Evolutionary conservation across 1,140 invertebrate species (phyloP).

Genomic region (Sycophila sp.): DNA sequence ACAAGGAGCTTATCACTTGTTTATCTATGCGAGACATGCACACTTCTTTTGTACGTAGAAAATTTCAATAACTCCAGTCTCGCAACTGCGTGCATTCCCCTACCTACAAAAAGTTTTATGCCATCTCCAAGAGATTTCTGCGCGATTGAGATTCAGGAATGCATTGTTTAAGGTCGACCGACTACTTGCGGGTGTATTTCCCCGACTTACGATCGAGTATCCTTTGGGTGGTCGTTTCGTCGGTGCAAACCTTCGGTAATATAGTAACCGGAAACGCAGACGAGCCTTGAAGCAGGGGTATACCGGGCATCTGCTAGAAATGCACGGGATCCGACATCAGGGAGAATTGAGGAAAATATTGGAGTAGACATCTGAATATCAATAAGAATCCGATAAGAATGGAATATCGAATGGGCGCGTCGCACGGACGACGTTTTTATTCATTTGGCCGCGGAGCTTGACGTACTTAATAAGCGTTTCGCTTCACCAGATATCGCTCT

Average conservation of each 20-base stretch:
- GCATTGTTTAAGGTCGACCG: not conserved
- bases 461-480: slow-evolving; percentile 1
- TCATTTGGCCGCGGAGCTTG: not conserved
- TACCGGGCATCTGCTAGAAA: too few relatives aligned
- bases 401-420: not conserved
- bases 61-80: too few relatives aligned
- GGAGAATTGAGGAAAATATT: not conserved
- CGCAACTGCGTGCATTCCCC: too few relatives aligned
- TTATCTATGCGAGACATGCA: too few relatives aligned
- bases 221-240: too few relatives aligned
- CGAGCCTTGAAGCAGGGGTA: too few relatives aligned
- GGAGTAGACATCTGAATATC: slow-evolving; percentile 19
- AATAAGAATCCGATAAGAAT: slow-evolving; percentile 14
- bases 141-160: not conserved
- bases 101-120: too few relatives aligned
- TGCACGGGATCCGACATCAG: too few relatives aligned
- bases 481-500: not conserved
- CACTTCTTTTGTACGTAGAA: too few relatives aligned
- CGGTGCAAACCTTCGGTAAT: not conserved
- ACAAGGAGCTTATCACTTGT: too few relatives aligned
- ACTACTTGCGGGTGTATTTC: not conserved
- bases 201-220: slow-evolving; percentile 22
- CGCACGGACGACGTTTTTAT: not conserved
- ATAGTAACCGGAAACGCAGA: slow-evolving; percentile 13
- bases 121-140: too few relatives aligned